These are phyloP conservation scores for Brienomyrus longianalis DNA, from an alignment of 2,113 vertebrate genomes.

Conservation along the genomic window DNA sequence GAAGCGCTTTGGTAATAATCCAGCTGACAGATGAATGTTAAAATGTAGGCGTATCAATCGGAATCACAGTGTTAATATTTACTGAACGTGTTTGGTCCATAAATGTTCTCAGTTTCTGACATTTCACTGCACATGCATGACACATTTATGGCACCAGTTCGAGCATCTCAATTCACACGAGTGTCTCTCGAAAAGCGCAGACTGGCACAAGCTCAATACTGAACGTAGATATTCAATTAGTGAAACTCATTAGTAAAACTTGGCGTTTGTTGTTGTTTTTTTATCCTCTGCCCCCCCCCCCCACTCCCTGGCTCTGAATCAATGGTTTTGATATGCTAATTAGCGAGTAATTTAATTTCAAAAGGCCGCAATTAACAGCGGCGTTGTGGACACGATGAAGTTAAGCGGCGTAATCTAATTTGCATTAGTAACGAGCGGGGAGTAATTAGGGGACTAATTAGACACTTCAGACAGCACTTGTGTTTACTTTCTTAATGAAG, in stretches of 20 bases:
- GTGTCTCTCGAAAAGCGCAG: slow-evolving; percentile 51
- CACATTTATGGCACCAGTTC: not conserved
- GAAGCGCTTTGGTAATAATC: not conserved
- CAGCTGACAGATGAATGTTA: not conserved
- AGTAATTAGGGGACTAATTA: slow-evolving; percentile 99
- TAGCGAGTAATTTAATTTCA: slow-evolving; percentile 99
- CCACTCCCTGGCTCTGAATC: slow-evolving; percentile 80
- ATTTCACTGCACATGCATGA: not conserved
- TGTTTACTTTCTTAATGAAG: slow-evolving; percentile 99
- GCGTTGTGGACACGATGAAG: slow-evolving; percentile 99
- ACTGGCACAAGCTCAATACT: slow-evolving; percentile 53
- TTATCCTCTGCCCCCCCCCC: slow-evolving; percentile 58
- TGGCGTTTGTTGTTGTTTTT: slow-evolving; percentile 92
- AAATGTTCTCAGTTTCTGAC: not conserved
- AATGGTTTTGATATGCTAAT: slow-evolving; percentile 99
- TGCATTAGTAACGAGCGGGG: slow-evolving; percentile 99
- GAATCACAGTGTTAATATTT: not conserved
- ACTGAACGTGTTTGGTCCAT: not conserved
- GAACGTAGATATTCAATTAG: slow-evolving; percentile 93
- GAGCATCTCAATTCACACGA: slow-evolving; percentile 8
- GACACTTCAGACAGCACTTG: slow-evolving; percentile 99
- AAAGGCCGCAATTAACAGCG: slow-evolving; percentile 99
- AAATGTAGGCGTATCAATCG: not conserved
- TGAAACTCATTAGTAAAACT: slow-evolving; percentile 98
- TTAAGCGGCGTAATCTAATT: slow-evolving; percentile 99